Base-by-base conservation (phyloP, 2,888 invertebrate genomes). In the Thalpophila matura region DNA sequence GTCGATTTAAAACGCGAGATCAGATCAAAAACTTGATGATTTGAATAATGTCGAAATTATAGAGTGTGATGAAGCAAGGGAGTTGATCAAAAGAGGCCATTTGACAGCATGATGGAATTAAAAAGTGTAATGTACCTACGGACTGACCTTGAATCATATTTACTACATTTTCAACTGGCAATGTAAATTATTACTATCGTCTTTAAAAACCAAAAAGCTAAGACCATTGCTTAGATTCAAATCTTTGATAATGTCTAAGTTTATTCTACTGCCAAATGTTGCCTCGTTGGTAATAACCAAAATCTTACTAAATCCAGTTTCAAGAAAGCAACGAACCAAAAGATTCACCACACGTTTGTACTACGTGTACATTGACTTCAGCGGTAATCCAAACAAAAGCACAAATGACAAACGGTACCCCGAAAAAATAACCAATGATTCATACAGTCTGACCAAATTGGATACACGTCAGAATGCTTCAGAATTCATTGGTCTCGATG, bases 331-430 rank as follows among this genome's bases (percentile, higher is more conserved):
- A 29, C 1, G 1, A 57, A 20, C 37, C 20, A 45, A 47, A 47
- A 49, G 4, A 56, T 50, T 18, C 20, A 31, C 37, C 55, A 50
- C 49, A 43, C 56, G 24, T 43, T 47, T 26, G 47, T 47, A 33
- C 14, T 45, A 26, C 62, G 64, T 54, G 76, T 58, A 60, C 77
- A 61, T 40, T 74, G 80, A 69, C 71, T 72, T 40, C 62, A 55
- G 51, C 66, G n/a, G 37, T 67, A 60, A 68, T 51, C 51, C 62
- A 77, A 77, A 80, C 78, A 79, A 71, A 70, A 65, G 61, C 70
- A 55, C 75, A 62, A 87, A 88, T 87, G 88, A 90, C 91, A 90
- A 87, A 88, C 82, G 82, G 86, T 85, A 83, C 73, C 64, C 75
- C 59, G 74, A 85, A 82, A 84, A 84, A 78, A 78, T 69, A 75